Base-by-base conservation (phyloP, 1,140 invertebrate genomes). In the Drosophila guanche region DNA sequence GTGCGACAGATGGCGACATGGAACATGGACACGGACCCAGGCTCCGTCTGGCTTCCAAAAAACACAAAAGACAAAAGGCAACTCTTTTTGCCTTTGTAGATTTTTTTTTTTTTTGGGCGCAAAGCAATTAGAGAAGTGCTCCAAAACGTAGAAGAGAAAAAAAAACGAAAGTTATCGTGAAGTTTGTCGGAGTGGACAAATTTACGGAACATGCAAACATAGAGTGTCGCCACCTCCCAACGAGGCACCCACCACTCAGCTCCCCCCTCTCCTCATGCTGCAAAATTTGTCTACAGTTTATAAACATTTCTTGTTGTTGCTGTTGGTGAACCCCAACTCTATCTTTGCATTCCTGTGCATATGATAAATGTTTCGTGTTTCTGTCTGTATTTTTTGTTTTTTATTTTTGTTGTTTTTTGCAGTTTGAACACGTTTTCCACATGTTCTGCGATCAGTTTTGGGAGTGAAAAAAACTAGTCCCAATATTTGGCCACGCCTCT, bases 301-400 rank as follows among this genome's bases (percentile, higher is more conserved):
- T 78, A 84, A 81, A 78, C 79, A 75, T 66, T 83, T 68, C n/a
- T 80, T 70, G 53, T 43, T 52, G 16, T 20, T 20, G 16, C 1
- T 20, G 16, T 20, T 20, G 16, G 16, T 20, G 50, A 23, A 27
- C 40, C 27, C 50, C 40, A 4, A 12, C 23, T n/a, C 29, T 33
- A 46, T 25, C 25, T 47, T 14, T 37, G 25, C 50, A 52, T 60
- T 45, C 33, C 56, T 50, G 33, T 12, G 45, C 27, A 48, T 54
- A 81, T 83, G 79, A 84, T 79, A 83, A 79, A 83, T 83, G 79
- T 79, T 72, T 79, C 71, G 71, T 84, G 79, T 84, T 62, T 50
- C 68, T 33, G 50, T 52, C 1, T 52, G 16, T 20, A 20, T 52
- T 27, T 14, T 51, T n/a, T 50, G 27, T 27, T 52, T 22, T 37